These are phyloP conservation scores for Agonopterix heracliana DNA, from an alignment of 2,888 invertebrate species.

Conservation along the genomic window DNA sequence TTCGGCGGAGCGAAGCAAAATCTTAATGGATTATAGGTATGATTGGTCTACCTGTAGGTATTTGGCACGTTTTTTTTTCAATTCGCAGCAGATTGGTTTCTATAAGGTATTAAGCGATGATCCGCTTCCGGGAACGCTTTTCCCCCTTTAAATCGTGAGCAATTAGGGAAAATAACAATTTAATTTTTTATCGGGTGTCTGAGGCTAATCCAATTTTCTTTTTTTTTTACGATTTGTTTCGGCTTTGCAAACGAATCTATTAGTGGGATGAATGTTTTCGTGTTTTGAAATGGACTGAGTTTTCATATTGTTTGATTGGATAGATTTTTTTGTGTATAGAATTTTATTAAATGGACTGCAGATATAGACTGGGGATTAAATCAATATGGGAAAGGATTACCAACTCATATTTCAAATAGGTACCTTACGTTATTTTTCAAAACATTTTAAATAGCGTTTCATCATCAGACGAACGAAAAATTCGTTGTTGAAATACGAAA, in stretches of 20 bases:
- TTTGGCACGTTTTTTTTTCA: conserved; percentile 43
- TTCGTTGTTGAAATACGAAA: too few species aligned
- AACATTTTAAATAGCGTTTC: too few species aligned
- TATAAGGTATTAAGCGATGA: conserved; percentile 41
- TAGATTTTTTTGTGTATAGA: background rate
- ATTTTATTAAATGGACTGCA: too few species aligned
- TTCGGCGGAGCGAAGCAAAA: conserved; percentile 62
- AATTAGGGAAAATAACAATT: conserved; percentile 57
- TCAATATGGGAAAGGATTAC: too few species aligned
- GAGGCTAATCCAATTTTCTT: conserved; percentile 27
- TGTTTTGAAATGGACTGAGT: conserved; percentile 26
- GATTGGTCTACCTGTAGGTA: conserved; percentile 65
- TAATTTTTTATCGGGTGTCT: conserved; percentile 33
- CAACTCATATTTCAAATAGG: too few species aligned
- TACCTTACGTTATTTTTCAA: too few species aligned
- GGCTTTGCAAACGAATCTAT: conserved; percentile 31
- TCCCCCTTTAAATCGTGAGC: conserved; percentile 34
- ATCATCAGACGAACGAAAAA: too few species aligned
- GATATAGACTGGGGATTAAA: too few species aligned
- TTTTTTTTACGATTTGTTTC: conserved; percentile 26
- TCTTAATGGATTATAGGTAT: conserved; percentile 74
- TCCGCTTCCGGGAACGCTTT: conserved; percentile 25
- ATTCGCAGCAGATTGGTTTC: conserved; percentile 39
- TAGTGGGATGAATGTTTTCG: conserved; percentile 32
- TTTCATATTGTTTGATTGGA: conserved; percentile 2